Conservation (phyloP, 2,888 invertebrate species). For the Metellina segmentata region DNA sequence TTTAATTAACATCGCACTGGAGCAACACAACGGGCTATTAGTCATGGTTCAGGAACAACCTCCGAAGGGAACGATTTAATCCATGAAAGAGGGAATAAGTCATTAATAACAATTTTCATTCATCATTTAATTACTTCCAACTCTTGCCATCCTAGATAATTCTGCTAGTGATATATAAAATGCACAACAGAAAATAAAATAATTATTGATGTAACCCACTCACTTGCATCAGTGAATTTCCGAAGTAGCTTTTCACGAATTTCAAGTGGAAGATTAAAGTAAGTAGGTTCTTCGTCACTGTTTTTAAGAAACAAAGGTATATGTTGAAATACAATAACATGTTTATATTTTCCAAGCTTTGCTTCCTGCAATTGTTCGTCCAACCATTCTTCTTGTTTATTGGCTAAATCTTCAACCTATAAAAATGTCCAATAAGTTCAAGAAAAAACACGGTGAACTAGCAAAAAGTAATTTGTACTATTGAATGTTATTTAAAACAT, state of each 20-base stretch:
- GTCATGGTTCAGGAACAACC: too few species aligned
- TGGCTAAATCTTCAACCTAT: conserved; percentile 79
- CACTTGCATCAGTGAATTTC: conserved; percentile 81
- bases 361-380: conserved; percentile 80
- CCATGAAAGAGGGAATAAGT: too few species aligned
- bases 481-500: neutral
- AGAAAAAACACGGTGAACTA: neutral
- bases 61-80: too few species aligned
- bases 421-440: neutral
- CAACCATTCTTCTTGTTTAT: conserved; percentile 82
- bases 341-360: conserved; percentile 78
- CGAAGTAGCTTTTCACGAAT: conserved; percentile 80
- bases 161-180: too few species aligned
- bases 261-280: conserved; percentile 81
- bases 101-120: too few species aligned
- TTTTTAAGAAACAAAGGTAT: conserved; percentile 82
- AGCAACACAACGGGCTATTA: too few species aligned
- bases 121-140: too few species aligned
- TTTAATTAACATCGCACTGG: too few species aligned
- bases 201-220: conserved; percentile 16
- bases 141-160: too few species aligned
- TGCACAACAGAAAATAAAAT: neutral
- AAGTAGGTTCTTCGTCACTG: conserved; percentile 80
- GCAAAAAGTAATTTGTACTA: neutral
- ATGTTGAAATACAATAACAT: conserved; percentile 82